Base-by-base conservation (phyloP, 2,888 invertebrate species). In the Orchesellides sinensis region DNA sequence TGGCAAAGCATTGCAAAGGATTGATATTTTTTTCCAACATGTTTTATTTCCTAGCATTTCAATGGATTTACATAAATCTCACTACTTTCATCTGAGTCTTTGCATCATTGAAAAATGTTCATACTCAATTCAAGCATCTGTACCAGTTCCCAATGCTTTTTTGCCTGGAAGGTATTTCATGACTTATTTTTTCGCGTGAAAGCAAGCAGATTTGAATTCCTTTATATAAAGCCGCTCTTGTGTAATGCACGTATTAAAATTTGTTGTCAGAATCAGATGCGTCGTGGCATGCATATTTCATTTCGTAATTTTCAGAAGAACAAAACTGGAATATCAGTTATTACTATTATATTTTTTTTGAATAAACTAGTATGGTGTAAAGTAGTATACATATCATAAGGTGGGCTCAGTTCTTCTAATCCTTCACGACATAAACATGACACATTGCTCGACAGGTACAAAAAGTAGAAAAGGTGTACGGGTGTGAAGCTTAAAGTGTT, bases 1-100 rank as follows among this genome's bases (percentile, higher is more conserved):
- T n/a, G n/a, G n/a, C n/a, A 29, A 32, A 63, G 59, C 6, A 47
- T 47, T 40, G 49, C 45, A 77, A 35, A 40, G 78, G 78, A 78
- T 78, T 78, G 70, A 12, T 32, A 70, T 70, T 68, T 49, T 27
- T 78, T 40, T 29, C 65, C 45, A 40, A 56, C n/a, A 21, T 59
- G 8, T 65, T 45, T 66, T 40, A 14, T 66, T 78, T 47, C 32
- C 61, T 69, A 29, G 69, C 40, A 69, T 70, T 78, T 61, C 78
- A 78, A 69, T 78, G 72, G 56, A 47, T 79, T 79, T 79, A 65
- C 79, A 79, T 79, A 79, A 79, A 79, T 79, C 79, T 72, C 70
- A 54, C 70, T 19, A 63, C 35, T 72, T 77, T 35, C 72, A 59
- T 45, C 17, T 17, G 45, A 6, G 56, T 68, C 54, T 21, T 73